Percentiles rank a stretch among this genome's conserved stretches.
These are phyloP conservation scores for Sceloporus undulatus DNA, from an alignment of 2,113 vertebrate species.

Conservation along the genomic window DNA sequence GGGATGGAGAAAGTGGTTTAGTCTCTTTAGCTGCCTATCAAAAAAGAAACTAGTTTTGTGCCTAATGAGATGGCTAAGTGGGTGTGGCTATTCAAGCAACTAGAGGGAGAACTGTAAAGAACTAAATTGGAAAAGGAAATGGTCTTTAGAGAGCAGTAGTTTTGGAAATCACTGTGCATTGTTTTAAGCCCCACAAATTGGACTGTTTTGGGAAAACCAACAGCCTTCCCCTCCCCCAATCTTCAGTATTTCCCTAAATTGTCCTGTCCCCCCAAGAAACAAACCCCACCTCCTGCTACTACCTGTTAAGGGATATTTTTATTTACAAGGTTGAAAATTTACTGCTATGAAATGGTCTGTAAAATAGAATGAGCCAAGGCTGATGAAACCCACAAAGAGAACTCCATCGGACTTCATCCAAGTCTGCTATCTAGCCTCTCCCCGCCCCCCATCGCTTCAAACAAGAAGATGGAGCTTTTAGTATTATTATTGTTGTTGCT, in stretches of 20 bases:
- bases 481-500: constrained; percentile 15
- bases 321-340: constrained; percentile 36
- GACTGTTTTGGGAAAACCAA: constrained; percentile 14
- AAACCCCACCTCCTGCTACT: neutral
- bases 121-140: neutral
- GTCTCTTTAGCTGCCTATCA: neutral
- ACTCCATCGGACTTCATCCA: constrained; percentile 6
- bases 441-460: neutral
- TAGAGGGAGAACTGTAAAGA: neutral
- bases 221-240: neutral
- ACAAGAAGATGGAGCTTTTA: constrained; percentile 30
- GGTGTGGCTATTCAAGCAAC: neutral
- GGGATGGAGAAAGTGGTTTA: neutral
- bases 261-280: neutral
- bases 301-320: constrained; percentile 28
- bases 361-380: constrained; percentile 44
- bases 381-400: constrained; percentile 46
- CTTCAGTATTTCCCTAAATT: neutral
- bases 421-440: neutral
- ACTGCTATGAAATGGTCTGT: constrained; percentile 52
- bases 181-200: neutral
- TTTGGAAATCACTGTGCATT: neutral
- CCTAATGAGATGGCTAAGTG: neutral
- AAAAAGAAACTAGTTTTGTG: neutral
- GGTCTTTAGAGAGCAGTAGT: neutral